Evolutionary conservation across 2,797 vertebrate species (phyloP), one percentile per base, ranked within the genome.

Genomic region (Etheostoma perlongum): DNA sequence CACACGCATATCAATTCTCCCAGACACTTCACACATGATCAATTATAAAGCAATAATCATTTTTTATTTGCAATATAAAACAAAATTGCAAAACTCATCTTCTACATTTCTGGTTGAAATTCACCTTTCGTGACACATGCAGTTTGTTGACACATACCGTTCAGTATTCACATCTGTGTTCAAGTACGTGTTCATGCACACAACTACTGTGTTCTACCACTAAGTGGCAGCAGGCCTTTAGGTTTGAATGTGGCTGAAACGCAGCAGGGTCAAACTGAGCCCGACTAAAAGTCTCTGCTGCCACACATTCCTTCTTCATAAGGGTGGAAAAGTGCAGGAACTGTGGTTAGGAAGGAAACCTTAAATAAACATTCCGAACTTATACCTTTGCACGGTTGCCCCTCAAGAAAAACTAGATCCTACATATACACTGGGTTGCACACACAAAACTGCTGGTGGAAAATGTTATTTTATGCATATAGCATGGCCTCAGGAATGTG

Each of bases 311-410:
- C 89, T 93, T 77, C 79, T 73, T 82, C 63, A 66, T 55, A 76
- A 75, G 90, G 86, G 86, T 88, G 91, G 89, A 88, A 85, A 89
- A 78, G 72, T 64, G 55, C 84, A 86, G 89, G 76, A 85, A 83
- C 76, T 88, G 83, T 72, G 84, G 88, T 89, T 90, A 91, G 93
- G 91, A 94, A 93, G 92, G 79, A 84, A 90, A 90, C 86, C 79
- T 90, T 90, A 85, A 90, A 85, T 75, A 88, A 91, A 92, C 71
- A 91, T 48, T 65, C 74, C 73, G 27, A 23, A 65, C 79, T 79
- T 84, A 77, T 85, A 85, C 84, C 80, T 90, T 85, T 79, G 42
- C 72, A 79, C 47, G 58, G 67, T 61, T 59, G 64, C 58, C 58
- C 40, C 69, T 44, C 55, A 19, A 10, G 53, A 61, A 78, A 75